Evolutionary conservation across 2,113 vertebrate species (phyloP), one percentile per base, ranked within the genome.

Genomic region (Onychostoma macrolepis): DNA sequence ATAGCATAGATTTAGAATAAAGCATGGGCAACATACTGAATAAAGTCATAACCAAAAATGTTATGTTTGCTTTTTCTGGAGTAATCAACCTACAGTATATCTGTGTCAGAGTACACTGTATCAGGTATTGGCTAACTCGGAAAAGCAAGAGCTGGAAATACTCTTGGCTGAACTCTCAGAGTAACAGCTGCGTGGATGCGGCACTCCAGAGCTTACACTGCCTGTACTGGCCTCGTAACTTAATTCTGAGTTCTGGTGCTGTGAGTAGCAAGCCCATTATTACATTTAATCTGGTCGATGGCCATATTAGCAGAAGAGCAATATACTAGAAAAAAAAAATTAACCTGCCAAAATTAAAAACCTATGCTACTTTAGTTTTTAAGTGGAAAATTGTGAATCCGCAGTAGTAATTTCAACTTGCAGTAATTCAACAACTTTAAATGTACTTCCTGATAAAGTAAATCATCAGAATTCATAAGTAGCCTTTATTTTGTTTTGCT

Each of bases 141-240:
- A 50, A 83, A 30, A 71, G 45, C 5, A 45, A 36, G 28, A 30
- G 81, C 17, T 71, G 63, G 30, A 83, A 83, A 83, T 69, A 83
- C 43, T 71, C 63, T 65, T 83, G 81, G 81, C 81, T 71, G 81
- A 83, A 83, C 81, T 71, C 63, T 50, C 41, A 33, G 63, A 28
- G 26, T 83, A 71, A 83, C 81, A 83, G 81, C 81, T 83, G 82
- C 21, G 79, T 41, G 17, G 19, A n/a, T 63, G 58, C 79, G 41
- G 56, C n/a, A 80, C 56, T 80, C 79, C 56, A 81, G 79, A 36
- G 41, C 33, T 63, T 41, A 28, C 65, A 50, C 65, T 71, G 45
- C 67, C 65, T 33, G 65, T 33, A 63, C 56, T 43, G 17, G 26
- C 26, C 15, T 78, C 15, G 6, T 53, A 78, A 53, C 26, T 53